A percentile compares a stretch with the other conserved stretches of the same genome.
Conservation (phyloP, 2,113 vertebrate genomes). For the Casuarius casuarius region DNA sequence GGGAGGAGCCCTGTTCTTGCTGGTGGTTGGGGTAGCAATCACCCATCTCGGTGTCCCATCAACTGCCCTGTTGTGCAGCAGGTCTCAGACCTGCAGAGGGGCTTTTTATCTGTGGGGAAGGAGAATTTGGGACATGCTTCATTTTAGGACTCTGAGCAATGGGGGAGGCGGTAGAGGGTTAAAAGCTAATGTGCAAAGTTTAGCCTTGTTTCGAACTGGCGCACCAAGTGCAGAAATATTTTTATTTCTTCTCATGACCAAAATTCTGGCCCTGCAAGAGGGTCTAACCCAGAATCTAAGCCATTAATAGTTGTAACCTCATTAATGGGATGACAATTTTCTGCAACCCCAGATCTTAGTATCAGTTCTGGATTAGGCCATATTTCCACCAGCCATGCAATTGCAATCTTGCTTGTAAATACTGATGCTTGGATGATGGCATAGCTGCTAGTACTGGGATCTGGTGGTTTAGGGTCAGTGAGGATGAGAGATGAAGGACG, state of each 20-base stretch:
- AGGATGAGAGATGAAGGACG: neutral
- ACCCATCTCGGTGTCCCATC: rapidly evolving
- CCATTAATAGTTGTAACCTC: too few relatives aligned
- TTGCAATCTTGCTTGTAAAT: too few relatives aligned
- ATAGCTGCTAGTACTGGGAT: too few relatives aligned
- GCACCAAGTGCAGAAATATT: neutral
- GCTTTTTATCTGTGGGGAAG: rapidly evolving
- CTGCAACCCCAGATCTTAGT: too few relatives aligned
- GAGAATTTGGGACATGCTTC: rapidly evolving
- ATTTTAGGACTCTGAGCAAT: neutral
- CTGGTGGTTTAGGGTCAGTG: too few relatives aligned
- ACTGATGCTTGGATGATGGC: too few relatives aligned
- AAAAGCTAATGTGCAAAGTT: neutral
- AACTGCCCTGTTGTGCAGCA: neutral
- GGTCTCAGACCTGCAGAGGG: neutral
- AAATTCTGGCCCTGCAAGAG: neutral
- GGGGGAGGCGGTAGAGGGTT: neutral
- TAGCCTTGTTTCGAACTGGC: neutral
- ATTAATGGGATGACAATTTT: too few relatives aligned
- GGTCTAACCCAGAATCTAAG: too few relatives aligned
- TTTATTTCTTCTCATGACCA: neutral
- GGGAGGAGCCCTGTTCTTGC: neutral
- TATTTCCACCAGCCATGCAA: too few relatives aligned
- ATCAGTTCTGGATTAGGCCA: too few relatives aligned
- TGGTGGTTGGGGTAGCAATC: neutral